Evolutionary conservation across 1,140 invertebrate species (phyloP).

Genomic region (Ectropis grisescens): DNA sequence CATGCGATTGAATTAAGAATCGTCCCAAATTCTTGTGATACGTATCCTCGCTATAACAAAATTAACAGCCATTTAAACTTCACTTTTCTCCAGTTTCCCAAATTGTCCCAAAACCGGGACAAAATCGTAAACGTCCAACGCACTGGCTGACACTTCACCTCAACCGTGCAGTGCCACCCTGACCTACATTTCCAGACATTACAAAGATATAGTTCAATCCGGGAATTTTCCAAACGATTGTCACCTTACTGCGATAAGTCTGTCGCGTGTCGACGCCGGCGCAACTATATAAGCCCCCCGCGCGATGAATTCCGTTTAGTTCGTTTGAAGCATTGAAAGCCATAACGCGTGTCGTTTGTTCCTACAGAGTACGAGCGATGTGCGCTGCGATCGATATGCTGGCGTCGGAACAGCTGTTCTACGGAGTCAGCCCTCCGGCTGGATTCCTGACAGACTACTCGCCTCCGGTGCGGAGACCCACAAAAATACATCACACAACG

Average conservation of each 20-base stretch:
- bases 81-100: no score
- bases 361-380: conserved; percentile 25
- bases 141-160: no score
- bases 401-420: conserved; percentile 78
- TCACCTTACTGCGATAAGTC: conserved; percentile 29
- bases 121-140: no score
- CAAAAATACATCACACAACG: conserved; percentile 35
- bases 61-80: no score
- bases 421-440: conserved; percentile 75
- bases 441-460: conserved; percentile 72
- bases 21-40: no score
- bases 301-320: conserved; percentile 45
- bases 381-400: conserved; percentile 71
- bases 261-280: conserved; percentile 31
- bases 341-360: conserved; percentile 25
- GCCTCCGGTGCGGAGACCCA: conserved; percentile 32
- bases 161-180: no score
- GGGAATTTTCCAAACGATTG: conserved; percentile 17
- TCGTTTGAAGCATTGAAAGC: conserved; percentile 11
- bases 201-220: no score
- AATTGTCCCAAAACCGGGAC: no score
- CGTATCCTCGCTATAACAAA: no score
- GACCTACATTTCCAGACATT: no score
- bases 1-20: no score
- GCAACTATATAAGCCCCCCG: conserved; percentile 28